Evolutionary conservation across 2,888 invertebrate species (phyloP), one percentile per base, ranked within the genome.

Genomic region (Tiliacea citrago): DNA sequence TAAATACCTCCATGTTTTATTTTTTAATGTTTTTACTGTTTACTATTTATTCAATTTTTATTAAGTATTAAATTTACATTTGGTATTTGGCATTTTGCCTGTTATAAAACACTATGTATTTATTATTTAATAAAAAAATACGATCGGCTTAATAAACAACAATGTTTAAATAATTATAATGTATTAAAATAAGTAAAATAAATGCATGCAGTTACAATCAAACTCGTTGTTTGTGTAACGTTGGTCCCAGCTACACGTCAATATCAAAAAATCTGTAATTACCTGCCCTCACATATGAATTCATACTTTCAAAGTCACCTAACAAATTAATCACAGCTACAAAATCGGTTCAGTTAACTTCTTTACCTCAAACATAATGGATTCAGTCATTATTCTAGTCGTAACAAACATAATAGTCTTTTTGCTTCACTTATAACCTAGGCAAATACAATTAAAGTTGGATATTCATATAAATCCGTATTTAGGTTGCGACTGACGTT

Each of bases 401-500:
- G 16, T 42, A 45, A 58, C 57, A 49, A n/a, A 58, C 21, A 39
- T 57, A 55, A 70, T 63, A 47, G 2, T 39, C 0, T 83, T 70
- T 73, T 73, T 63, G 24, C 66, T 62, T n/a, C 62, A 68, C 57
- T 57, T 80, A 79, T 76, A 83, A 85, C 83, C 77, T 84, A 85
- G 86, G 83, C 55, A 70, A 84, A 85, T 77, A 68, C 53, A 62
- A 74, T 72, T 62, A 62, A 57, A 75, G 80, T 84, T 86, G 72
- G 66, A 73, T 67, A 60, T 62, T 66, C 79, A 29, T 62, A 77
- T 58, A 62, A 47, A 74, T 78, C 60, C 73, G 68, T 74, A 86
- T 85, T 85, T 88, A 88, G 88, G 86, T 86, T 80, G 76, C 73
- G 24, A 39, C 55, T 75, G 35, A 57, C 65, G 66, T 68, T 75